Base-by-base conservation (phyloP, 2,113 vertebrate species). In the Grammomys dolichurus region DNA sequence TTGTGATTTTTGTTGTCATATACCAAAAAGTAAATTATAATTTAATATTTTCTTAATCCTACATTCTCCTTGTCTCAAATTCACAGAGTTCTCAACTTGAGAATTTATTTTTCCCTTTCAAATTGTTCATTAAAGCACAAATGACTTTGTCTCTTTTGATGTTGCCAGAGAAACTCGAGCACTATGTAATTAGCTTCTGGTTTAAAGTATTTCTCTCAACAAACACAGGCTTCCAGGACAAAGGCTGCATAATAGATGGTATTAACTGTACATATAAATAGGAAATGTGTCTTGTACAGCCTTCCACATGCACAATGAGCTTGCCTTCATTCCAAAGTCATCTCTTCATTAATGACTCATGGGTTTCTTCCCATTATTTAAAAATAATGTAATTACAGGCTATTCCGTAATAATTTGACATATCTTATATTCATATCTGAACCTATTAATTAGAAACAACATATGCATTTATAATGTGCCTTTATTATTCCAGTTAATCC, bases 401-500 rank as follows among this genome's bases (percentile, higher is more conserved):
- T 97, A 95, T 98, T 98, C 97, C 96, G 65, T 95, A 98, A 98
- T 98, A 98, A 98, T 98, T 97, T 98, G 97, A 98, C 98, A 94
- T 98, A 98, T 98, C 97, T 98, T 95, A 97, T 97, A 95, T 98
- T 98, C 96, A 97, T 98, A 98, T 98, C 97, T 98, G 97, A 98
- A 98, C 89, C 96, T 98, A 98, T 98, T 98, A 98, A 98, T 98
- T 98, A 98, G 97, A 98, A 95, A 96, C 97, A 98, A 76, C 93
- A 91, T 96, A 97, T 13, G 91, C 98, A 97, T 98, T 98, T 98
- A 98, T 97, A 98, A 98, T 97, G 77, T 97, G 85, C 76, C 95
- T 97, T 97, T 97, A 98, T 98, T 98, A 97, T 98, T 98, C 97
- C 96, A 95, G 97, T 36, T 98, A 98, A 98, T 98, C 98, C 98